Evolutionary conservation across 2,113 vertebrate genomes (phyloP).

Genomic region (Chloebia gouldiae): DNA sequence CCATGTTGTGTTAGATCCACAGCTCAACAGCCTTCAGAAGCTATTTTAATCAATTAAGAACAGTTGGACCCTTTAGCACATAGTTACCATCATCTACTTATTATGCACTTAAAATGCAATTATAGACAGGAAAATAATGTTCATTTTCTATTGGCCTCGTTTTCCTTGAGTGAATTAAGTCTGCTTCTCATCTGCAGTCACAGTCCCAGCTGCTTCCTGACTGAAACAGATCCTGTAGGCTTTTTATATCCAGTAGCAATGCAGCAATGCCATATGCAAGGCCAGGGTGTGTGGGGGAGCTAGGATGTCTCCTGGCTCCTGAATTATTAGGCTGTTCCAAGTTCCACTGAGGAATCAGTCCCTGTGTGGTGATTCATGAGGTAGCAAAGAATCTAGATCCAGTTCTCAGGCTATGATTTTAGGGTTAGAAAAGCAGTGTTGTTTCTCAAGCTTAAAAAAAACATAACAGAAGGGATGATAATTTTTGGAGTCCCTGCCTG

Average conservation of each 20-base stretch:
- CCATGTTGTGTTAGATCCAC: neutral
- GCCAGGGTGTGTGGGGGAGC: neutral
- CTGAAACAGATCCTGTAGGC: slow-evolving; percentile 10
- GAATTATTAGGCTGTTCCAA: slow-evolving; percentile 1
- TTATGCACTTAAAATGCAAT: slow-evolving; percentile 40
- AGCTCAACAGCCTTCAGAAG: neutral
- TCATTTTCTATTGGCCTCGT: neutral
- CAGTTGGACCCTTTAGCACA: slow-evolving; percentile 18
- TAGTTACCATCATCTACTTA: neutral
- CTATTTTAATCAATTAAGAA: slow-evolving; percentile 41
- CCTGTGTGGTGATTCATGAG: neutral
- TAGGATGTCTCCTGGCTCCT: slow-evolving; percentile 20
- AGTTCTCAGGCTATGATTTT: neutral
- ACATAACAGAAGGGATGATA: accelerated
- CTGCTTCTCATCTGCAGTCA: slow-evolving; percentile 42
- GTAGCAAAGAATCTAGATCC: neutral
- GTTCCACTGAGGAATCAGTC: neutral
- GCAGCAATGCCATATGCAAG: slow-evolving; percentile 28
- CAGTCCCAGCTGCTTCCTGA: slow-evolving; percentile 36
- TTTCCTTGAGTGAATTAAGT: slow-evolving; percentile 9
- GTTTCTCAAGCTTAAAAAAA: neutral
- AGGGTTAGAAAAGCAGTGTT: neutral
- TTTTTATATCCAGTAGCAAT: slow-evolving; percentile 40
- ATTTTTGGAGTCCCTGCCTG: neutral
- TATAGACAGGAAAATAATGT: slow-evolving; percentile 20